Conservation (phyloP, 2,113 vertebrate species). For the Antidorcas marsupialis region DNA sequence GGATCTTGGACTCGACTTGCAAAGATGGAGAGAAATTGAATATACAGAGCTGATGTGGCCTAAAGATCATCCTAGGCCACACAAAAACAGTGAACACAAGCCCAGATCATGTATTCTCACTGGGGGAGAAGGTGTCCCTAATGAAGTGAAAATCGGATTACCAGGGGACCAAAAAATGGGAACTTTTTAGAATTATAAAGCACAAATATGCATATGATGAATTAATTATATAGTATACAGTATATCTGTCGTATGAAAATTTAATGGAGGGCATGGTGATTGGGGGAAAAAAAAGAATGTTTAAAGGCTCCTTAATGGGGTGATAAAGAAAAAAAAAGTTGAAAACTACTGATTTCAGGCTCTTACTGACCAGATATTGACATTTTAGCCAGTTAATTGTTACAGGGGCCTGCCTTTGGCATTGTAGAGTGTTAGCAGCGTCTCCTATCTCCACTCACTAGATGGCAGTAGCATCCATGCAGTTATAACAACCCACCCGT, state of each 20-base stretch:
- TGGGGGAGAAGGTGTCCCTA: not conserved
- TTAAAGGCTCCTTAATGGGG: not conserved
- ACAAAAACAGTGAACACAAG: not conserved
- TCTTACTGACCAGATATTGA: not conserved
- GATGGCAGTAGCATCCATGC: not conserved
- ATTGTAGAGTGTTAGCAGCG: not conserved
- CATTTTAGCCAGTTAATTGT: not conserved
- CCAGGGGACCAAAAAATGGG: not conserved
- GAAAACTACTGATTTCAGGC: not conserved
- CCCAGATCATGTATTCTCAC: not conserved
- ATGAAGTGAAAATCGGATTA: not conserved
- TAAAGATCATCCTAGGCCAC: not conserved
- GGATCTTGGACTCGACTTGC: not conserved
- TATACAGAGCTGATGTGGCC: not conserved
- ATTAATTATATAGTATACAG: not conserved
- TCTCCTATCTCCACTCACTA: not conserved
- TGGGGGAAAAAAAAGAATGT: not conserved
- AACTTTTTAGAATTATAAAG: not conserved
- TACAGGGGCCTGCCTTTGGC: not conserved
- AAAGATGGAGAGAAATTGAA: not conserved
- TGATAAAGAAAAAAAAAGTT: not conserved
- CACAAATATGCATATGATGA: not conserved
- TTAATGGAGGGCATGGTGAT: not conserved
- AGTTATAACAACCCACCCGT: not conserved
- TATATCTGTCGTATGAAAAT: slow-evolving; percentile 7